These are phyloP conservation scores for Grus americana DNA, from an alignment of 2,113 vertebrate genomes.

Conservation along the genomic window DNA sequence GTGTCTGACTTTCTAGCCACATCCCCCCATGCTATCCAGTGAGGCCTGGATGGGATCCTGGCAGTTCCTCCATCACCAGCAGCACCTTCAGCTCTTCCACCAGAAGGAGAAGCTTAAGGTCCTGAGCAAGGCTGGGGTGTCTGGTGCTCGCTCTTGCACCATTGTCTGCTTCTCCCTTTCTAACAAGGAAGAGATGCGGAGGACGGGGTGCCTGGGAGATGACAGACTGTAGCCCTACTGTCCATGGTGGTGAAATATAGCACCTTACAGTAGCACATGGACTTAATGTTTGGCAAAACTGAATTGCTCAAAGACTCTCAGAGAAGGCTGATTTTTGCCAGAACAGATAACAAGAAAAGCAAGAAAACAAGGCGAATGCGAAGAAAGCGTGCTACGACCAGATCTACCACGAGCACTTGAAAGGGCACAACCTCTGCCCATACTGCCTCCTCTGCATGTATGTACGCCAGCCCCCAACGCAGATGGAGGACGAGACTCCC, in stretches of 20 bases:
- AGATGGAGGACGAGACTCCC: conserved; percentile 47
- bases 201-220: conserved; percentile 51
- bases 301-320: conserved; percentile 65
- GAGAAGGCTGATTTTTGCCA: conserved; percentile 61
- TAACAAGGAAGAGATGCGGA: conserved; percentile 63
- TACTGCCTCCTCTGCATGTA: conserved; percentile 65
- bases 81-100: conserved; percentile 69
- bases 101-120: conserved; percentile 68
- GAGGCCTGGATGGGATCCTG: conserved; percentile 61
- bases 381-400: not conserved
- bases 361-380: conserved; percentile 40
- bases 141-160: conserved; percentile 34
- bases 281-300: conserved; percentile 43
- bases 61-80: conserved; percentile 65
- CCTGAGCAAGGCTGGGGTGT: conserved; percentile 62
- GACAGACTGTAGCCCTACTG: conserved; percentile 25
- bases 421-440: conserved; percentile 42
- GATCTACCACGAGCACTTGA: conserved; percentile 50
- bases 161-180: conserved; percentile 58
- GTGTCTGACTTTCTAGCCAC: conserved; percentile 67
- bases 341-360: conserved; percentile 45
- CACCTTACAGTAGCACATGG: conserved; percentile 56
- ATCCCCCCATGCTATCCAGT: conserved; percentile 31
- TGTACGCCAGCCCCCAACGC: not conserved
- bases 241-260: conserved; percentile 64